phyloP scores from a whole-genome alignment of 2,888 invertebrate genomes.

The Amaurobius ferox region DNA sequence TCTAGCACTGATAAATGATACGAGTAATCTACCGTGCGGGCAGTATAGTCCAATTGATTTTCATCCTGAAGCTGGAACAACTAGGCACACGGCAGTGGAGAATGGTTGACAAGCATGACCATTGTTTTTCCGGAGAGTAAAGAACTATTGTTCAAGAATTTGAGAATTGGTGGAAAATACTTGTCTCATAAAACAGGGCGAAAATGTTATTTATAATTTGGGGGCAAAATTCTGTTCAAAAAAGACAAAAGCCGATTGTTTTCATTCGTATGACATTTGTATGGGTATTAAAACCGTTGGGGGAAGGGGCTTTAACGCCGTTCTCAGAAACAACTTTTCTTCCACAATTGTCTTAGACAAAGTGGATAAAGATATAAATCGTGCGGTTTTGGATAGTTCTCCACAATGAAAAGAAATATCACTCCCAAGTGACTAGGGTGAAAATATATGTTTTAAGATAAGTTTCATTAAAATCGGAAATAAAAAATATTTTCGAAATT shows the following conservation, averaged over 20 bases:
- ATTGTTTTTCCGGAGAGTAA: constrained; percentile 63
- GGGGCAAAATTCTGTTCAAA: constrained; percentile 62
- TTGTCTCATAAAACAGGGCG: constrained; percentile 71
- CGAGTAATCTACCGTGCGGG: too few species aligned
- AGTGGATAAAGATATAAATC: constrained; percentile 27
- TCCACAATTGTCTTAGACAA: constrained; percentile 52
- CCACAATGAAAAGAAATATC: too few species aligned
- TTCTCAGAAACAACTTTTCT: constrained; percentile 18
- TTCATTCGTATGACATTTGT: constrained; percentile 64
- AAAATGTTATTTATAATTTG: constrained; percentile 70
- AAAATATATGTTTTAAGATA: too few species aligned
- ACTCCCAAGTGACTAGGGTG: too few species aligned
- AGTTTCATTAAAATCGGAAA: too few species aligned
- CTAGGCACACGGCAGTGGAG: neutral
- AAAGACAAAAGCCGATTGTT: constrained; percentile 61
- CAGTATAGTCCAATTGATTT: too few species aligned
- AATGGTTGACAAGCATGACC: constrained; percentile 26
- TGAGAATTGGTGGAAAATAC: constrained; percentile 69
- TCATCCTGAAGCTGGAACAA: neutral
- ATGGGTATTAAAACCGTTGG: constrained; percentile 61
- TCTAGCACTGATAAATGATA: too few species aligned
- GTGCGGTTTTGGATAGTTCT: neutral
- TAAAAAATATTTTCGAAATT: too few species aligned
- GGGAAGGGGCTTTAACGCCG: neutral
- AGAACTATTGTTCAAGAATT: constrained; percentile 68